Percentiles rank a stretch among this genome's conserved stretches.
Conservation (phyloP, 1,140 invertebrate species). For the Trypoxylus dichotomus region DNA sequence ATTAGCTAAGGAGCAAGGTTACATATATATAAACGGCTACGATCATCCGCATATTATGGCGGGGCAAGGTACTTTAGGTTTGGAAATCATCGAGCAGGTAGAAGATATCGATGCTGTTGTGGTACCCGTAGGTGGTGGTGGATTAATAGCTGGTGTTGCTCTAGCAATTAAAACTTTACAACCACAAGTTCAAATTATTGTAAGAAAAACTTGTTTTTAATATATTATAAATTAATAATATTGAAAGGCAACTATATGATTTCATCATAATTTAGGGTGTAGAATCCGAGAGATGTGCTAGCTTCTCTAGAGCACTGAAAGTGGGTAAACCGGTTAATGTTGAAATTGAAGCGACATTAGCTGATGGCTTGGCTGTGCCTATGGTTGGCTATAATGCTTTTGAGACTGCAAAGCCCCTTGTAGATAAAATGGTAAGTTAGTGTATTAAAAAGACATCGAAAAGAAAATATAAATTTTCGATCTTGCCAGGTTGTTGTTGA, state of each 20-base stretch:
- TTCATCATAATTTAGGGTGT: constrained; percentile 68
- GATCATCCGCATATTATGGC: constrained; percentile 93
- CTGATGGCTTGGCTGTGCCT: constrained; percentile 90
- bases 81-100: constrained; percentile 89
- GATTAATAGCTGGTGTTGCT: constrained; percentile 84
- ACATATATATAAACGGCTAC: constrained; percentile 88
- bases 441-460: background rate
- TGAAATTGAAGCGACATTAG: constrained; percentile 74
- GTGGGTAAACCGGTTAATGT: constrained; percentile 70
- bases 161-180: constrained; percentile 83
- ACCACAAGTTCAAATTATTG: constrained; percentile 75
- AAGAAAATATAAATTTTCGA: constrained; percentile 19
- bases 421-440: constrained; percentile 78
- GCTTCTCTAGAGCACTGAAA: constrained; percentile 76
- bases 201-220: constrained; percentile 52
- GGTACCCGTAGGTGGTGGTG: constrained; percentile 88
- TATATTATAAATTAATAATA: too few species aligned
- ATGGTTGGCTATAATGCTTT: constrained; percentile 88
- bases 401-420: constrained; percentile 70
- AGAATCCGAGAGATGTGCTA: constrained; percentile 87
- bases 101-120: constrained; percentile 74
- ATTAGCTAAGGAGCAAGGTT: constrained; percentile 68
- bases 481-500: constrained; percentile 66
- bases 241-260: background rate
- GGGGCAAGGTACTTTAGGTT: constrained; percentile 88